Evolutionary conservation across 1,140 invertebrate species (phyloP).

Genomic region (Diabrotica virgifera): DNA sequence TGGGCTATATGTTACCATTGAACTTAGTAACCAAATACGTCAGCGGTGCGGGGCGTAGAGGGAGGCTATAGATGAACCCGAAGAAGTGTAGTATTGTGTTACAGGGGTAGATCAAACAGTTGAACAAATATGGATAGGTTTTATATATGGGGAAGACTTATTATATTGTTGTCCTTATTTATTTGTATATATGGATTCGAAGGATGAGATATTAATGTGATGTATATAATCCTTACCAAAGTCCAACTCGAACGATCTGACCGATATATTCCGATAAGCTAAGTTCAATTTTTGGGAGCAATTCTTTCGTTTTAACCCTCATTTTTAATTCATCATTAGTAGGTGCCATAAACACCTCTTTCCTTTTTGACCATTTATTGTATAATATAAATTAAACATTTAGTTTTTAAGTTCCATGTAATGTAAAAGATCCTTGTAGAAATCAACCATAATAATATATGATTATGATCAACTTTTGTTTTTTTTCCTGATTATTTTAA

Average conservation of each 20-base stretch:
- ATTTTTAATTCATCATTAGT: conserved; percentile 14
- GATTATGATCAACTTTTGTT: conserved; percentile 6
- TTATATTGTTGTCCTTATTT: conserved; percentile 26
- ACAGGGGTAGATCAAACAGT: background rate
- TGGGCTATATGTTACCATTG: too few relatives aligned
- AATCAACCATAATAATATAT: conserved; percentile 25
- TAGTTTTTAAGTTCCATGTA: conserved; percentile 16
- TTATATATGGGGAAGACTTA: background rate
- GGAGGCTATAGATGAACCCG: too few relatives aligned
- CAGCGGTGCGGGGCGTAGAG: too few relatives aligned
- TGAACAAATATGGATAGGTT: background rate
- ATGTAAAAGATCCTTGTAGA: conserved; percentile 21
- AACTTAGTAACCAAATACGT: too few relatives aligned
- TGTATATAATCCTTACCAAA: conserved; percentile 33
- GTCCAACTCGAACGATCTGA: conserved; percentile 34
- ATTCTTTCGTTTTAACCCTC: conserved; percentile 23
- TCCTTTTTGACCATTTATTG: conserved; percentile 11
- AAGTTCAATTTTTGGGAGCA: conserved; percentile 24
- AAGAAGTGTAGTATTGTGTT: too few relatives aligned
- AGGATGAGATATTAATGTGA: conserved; percentile 19
- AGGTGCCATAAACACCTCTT: conserved; percentile 28
- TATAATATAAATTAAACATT: conserved; percentile 16
- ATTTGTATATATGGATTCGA: conserved; percentile 35
- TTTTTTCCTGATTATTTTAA: background rate
- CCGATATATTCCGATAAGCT: conserved; percentile 26